Percentiles rank a stretch among this genome's conserved stretches.
Evolutionary conservation across 2,113 vertebrate genomes (phyloP).

Genomic region (Ramphastos sulfuratus): DNA sequence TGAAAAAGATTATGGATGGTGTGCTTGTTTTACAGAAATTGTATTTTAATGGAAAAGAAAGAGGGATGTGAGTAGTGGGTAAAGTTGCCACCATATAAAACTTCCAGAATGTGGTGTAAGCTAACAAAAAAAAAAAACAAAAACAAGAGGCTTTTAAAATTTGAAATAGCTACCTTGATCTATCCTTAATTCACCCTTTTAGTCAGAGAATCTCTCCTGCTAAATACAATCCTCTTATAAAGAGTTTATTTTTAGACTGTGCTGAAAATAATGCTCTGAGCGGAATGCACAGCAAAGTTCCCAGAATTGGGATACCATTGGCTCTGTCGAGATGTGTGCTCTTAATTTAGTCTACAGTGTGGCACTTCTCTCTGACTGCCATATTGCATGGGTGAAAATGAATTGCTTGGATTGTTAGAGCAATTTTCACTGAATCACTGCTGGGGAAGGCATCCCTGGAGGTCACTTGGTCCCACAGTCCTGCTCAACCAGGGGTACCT

Average conservation of each 20-base stretch:
- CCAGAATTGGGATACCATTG: background rate
- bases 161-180: background rate
- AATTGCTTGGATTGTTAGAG: background rate
- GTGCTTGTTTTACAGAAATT: background rate
- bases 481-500: background rate
- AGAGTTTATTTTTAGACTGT: slow-evolving; percentile 36
- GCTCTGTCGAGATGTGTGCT: background rate
- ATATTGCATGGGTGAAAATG: background rate
- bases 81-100: background rate
- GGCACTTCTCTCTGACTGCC: background rate
- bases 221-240: slow-evolving; percentile 48
- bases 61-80: background rate
- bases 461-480: background rate
- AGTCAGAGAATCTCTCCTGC: background rate
- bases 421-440: background rate
- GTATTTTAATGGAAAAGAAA: background rate
- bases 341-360: background rate
- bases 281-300: background rate
- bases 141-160: background rate
- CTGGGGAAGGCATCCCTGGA: background rate
- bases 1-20: background rate
- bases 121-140: background rate
- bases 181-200: slow-evolving; percentile 57
- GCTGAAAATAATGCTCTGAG: slow-evolving; percentile 41
- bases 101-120: background rate